phyloP scores from a whole-genome alignment of 2,113 vertebrate genomes.

The Rhagologus leucostigma region DNA sequence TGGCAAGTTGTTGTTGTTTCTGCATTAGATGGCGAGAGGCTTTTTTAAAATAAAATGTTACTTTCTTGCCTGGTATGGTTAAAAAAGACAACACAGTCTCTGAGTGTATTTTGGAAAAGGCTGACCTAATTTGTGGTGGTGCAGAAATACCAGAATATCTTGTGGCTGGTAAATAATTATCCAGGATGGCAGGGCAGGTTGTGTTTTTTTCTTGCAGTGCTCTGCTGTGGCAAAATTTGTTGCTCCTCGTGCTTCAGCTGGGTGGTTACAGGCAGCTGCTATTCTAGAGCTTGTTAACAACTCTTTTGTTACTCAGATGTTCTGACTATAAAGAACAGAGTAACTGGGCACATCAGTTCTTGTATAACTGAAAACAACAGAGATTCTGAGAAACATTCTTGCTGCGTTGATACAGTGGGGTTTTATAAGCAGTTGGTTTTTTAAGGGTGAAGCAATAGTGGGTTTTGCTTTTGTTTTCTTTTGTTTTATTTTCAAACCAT shows the following conservation, averaged over 20 bases:
- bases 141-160: not conserved
- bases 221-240: not conserved
- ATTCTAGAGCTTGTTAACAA: not conserved
- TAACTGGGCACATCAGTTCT: not conserved
- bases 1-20: not conserved
- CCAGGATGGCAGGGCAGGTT: not conserved
- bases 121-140: not conserved
- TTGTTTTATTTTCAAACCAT: not conserved
- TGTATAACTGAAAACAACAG: not conserved
- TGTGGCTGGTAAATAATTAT: constrained; percentile 34
- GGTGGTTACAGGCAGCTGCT: not conserved
- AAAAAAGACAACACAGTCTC: not conserved
- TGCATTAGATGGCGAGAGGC: not conserved
- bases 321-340: not conserved
- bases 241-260: not conserved
- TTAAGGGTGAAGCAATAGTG: not conserved
- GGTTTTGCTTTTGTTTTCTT: not conserved
- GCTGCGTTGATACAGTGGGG: not conserved
- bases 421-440: not conserved
- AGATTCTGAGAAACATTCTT: not conserved
- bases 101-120: not conserved
- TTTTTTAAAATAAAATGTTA: not conserved
- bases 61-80: not conserved
- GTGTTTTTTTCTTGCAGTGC: not conserved
- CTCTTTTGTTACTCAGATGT: not conserved